Base-by-base conservation (phyloP, 2,888 invertebrate genomes). In the Xestoiulus laeticollis region DNA sequence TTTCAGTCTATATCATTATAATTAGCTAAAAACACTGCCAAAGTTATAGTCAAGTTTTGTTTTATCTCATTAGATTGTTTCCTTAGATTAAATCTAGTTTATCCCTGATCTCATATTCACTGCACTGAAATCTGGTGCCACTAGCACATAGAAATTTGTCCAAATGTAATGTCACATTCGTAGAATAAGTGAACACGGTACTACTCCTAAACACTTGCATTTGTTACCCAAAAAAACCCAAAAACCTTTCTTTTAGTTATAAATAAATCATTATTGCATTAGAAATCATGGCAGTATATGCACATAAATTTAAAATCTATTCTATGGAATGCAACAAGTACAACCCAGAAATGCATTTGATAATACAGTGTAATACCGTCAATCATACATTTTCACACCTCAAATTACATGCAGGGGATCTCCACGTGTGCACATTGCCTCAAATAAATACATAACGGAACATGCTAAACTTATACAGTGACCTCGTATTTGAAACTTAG, bases 261-360 rank as follows among this genome's bases (percentile, higher is more conserved):
- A 10, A 68, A 68, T 22, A 26, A 68, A 22, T 68, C 0, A 68
- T 68, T 68, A 68, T 68, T 68, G 68, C 68, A 68, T 68, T 26
- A 68, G 68, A 68, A 68, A 68, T 68, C 68, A 12, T 68, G 68
- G 68, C 68, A 68, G 68, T 68, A 68, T 26, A 68, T 68, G 68
- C 68, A 26, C 68, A 59, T n/a, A 68, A 68, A 68, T 68, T 68
- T n/a, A 26, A 22, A 68, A 22, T 68, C 68, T 68, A 68, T 12
- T 68, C 68, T 68, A 68, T 26, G 68, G 68, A 68, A 68, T 68
- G 68, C 68, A 68, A 68, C 68, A 68, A 68, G 68, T 68, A 68
- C 68, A 68, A 68, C 68, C 68, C 68, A 68, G 68, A 68, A 68
- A 68, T 26, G 68, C 4, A 68, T 68, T 26, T 26, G 26, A 68